phyloP scores from a whole-genome alignment of 2,113 vertebrate species.

The Theristicus caerulescens region DNA sequence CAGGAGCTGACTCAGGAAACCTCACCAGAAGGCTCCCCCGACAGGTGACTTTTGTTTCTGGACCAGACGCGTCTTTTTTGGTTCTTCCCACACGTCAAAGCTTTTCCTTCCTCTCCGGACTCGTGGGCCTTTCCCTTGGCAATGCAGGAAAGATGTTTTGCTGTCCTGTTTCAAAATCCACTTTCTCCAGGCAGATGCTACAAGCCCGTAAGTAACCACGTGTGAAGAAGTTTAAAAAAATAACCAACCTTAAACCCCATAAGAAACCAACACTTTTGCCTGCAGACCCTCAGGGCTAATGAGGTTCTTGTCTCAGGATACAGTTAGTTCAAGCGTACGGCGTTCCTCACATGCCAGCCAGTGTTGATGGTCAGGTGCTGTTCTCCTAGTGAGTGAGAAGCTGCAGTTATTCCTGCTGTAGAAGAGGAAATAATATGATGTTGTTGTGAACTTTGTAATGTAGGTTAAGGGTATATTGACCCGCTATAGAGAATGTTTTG shows the following conservation, averaged over 20 bases:
- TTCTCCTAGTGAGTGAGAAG: background rate
- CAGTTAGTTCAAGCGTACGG: fast-evolving
- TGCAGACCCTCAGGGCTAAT: background rate
- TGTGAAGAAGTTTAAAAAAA: background rate
- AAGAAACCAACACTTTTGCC: background rate
- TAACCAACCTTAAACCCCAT: background rate
- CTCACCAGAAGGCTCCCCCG: background rate
- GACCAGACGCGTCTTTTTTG: background rate
- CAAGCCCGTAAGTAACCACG: background rate
- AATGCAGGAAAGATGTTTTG: background rate
- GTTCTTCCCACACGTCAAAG: background rate
- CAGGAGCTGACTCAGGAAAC: background rate
- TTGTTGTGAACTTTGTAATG: background rate
- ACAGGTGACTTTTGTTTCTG: background rate
- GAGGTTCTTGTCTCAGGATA: background rate
- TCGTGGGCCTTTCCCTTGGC: too few species aligned
- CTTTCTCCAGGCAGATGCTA: background rate
- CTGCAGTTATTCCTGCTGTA: background rate
- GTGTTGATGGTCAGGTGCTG: background rate
- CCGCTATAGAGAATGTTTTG: background rate
- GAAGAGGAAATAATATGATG: background rate
- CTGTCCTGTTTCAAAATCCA: background rate
- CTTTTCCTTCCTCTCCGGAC: background rate
- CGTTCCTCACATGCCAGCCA: fast-evolving
- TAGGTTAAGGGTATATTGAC: background rate